These are phyloP conservation scores for Stratiomys singularior DNA, from an alignment of 2,888 invertebrate genomes.

Conservation along the genomic window DNA sequence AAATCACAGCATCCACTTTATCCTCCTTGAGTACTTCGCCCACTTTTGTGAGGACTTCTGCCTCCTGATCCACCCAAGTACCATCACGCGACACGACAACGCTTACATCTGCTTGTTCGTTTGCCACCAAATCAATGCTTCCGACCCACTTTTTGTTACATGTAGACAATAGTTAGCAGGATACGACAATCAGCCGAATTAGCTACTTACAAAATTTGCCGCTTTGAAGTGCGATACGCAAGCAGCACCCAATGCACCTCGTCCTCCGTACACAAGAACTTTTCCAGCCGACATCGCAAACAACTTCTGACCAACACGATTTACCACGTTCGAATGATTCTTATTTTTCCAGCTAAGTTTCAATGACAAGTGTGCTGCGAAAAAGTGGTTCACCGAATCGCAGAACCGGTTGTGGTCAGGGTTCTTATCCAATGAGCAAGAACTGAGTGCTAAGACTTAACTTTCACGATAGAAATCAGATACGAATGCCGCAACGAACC, in stretches of 20 bases:
- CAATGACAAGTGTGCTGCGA: slow-evolving; percentile 9
- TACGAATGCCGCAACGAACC: not conserved
- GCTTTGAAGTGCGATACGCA: slow-evolving; percentile 90
- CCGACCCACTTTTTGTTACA: slow-evolving; percentile 78
- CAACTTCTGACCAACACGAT: not conserved
- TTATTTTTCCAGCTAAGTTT: not conserved
- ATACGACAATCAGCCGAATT: not conserved
- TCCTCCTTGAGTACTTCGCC: slow-evolving; percentile 75
- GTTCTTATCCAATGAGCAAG: not conserved
- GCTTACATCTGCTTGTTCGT: slow-evolving; percentile 89
- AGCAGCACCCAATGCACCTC: slow-evolving; percentile 92
- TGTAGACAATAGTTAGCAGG: not conserved
- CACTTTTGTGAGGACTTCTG: slow-evolving; percentile 75
- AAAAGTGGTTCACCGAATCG: slow-evolving; percentile 27
- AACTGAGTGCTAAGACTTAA: not conserved
- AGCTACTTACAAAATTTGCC: slow-evolving; percentile 82
- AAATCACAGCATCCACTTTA: slow-evolving; percentile 94
- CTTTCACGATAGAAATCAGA: not conserved
- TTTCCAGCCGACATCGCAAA: slow-evolving; percentile 71
- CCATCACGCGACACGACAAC: slow-evolving; percentile 83
- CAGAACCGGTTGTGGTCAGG: slow-evolving; percentile 28
- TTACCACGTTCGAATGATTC: not conserved
- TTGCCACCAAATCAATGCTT: slow-evolving; percentile 84
- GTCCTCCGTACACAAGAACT: slow-evolving; percentile 93
- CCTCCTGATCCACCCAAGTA: slow-evolving; percentile 82